Base-by-base conservation (phyloP, 2,113 vertebrate species). In the Amblyopsis rosae region DNA sequence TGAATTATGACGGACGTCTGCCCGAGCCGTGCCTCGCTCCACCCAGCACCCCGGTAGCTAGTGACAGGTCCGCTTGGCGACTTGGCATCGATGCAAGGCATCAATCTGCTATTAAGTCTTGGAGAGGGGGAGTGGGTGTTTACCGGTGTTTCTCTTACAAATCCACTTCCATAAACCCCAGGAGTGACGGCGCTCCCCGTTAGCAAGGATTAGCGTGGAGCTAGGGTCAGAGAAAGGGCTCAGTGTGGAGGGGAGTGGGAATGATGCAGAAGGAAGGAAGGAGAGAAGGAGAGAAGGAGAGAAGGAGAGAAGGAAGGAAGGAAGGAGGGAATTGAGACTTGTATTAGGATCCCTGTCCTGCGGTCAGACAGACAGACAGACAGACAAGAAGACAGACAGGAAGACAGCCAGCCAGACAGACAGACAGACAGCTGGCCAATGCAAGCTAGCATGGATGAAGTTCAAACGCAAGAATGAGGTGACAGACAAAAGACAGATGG, bases 111-210 rank as follows among this genome's bases (percentile, higher is more conserved):
- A 91, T 91, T 91, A 91, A 89, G 82, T 84, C 83, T 41, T 41
- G 35, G 35, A 11, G 56, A 56, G 77, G 78, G 72, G 70, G 70
- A 68, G 56, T 78, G 84, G 76, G 73, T 69, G 86, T 84, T 91
- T 91, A 91, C 80, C 78, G 77, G 82, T 90, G 87, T 91, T 89
- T 90, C 88, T 83, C 82, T 91, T 88, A 88, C 88, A 91, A 90
- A 91, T 91, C 89, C 88, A 91, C 89, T 90, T 75, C 82, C 77
- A 80, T 82, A 82, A 87, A 76, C 72, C 81, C 85, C 59, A 45
- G 53, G 75, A 77, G 82, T 81, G 79, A 82, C 60, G 81, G 73
- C 63, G 76, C 77, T 56, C 82, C 69, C 69, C 80, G 72, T 87
- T 87, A 80, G 73, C 47, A 50, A 49, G 76, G 88, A 90, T 89